phyloP scores from a whole-genome alignment of 2,888 invertebrate species.

The Limnephilus lunatus region DNA sequence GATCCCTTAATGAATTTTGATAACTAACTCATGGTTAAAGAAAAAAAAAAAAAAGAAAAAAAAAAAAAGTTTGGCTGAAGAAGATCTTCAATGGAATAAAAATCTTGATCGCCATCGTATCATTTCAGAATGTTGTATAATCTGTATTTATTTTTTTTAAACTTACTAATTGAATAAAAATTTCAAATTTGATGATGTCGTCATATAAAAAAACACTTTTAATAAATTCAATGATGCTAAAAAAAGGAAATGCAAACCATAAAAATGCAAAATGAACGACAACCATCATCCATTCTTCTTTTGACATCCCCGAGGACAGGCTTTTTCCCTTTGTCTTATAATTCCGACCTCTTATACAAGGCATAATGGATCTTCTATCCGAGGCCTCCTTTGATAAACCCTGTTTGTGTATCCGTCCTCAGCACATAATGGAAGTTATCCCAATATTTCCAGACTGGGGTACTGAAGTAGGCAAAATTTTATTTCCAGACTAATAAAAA shows the following conservation, averaged over 20 bases:
- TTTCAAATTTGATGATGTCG: too few species aligned
- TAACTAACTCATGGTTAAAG: too few species aligned
- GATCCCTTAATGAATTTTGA: too few species aligned
- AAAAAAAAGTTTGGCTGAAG: too few species aligned
- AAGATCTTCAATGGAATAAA: too few species aligned
- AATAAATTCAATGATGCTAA: too few species aligned
- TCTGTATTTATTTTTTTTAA: too few species aligned
- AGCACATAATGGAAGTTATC: not conserved
- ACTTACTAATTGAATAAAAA: too few species aligned
- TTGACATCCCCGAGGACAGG: not conserved
- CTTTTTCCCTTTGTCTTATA: slow-evolving; percentile 2
- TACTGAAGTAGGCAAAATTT: not conserved
- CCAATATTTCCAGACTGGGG: not conserved
- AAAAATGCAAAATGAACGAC: not conserved
- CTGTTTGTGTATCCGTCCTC: not conserved
- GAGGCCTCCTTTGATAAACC: not conserved
- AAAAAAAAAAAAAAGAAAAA: too few species aligned
- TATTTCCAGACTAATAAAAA: not conserved
- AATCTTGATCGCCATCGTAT: too few species aligned
- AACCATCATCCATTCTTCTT: not conserved
- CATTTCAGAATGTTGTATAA: too few species aligned
- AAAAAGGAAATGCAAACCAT: not conserved
- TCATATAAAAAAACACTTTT: too few species aligned
- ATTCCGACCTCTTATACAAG: not conserved
- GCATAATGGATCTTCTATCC: not conserved